Conservation (phyloP, 35 echinoderm and acorn worm species). For the Apostichopus californicus region DNA sequence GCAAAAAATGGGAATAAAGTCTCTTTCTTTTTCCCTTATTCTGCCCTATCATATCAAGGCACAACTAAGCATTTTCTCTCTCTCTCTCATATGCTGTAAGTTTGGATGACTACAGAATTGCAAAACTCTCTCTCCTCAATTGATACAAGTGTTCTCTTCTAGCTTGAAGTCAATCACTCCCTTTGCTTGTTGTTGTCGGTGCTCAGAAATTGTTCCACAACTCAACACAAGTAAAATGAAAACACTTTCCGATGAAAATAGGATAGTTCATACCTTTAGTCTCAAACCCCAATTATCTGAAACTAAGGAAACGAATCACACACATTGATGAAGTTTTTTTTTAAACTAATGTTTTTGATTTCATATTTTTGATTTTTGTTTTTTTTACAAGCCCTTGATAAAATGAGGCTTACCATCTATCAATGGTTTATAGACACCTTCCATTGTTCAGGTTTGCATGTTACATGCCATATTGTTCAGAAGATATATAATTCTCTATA, state of each 20-base stretch:
- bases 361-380: slow-evolving; percentile 4
- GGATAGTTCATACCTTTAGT: not conserved
- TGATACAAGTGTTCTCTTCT: not conserved
- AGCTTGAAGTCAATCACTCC: not conserved
- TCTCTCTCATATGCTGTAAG: not conserved
- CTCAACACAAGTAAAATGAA: not conserved
- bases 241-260: not conserved
- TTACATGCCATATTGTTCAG: not conserved
- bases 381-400: slow-evolving; percentile 23
- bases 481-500: not conserved
- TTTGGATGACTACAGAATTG: not conserved
- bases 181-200: not conserved
- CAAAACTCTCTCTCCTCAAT: no score
- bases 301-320: slow-evolving; percentile 38
- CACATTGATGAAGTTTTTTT: slow-evolving; percentile 53
- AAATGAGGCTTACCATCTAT: not conserved
- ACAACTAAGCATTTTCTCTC: not conserved
- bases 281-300: not conserved
- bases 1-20: not conserved
- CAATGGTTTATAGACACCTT: not conserved
- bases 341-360: slow-evolving; percentile 11
- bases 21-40: not conserved
- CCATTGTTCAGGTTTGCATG: not conserved
- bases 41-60: not conserved
- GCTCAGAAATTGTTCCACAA: not conserved